phyloP scores from a whole-genome alignment of 2,113 vertebrate genomes.

The Alethe diademata region DNA sequence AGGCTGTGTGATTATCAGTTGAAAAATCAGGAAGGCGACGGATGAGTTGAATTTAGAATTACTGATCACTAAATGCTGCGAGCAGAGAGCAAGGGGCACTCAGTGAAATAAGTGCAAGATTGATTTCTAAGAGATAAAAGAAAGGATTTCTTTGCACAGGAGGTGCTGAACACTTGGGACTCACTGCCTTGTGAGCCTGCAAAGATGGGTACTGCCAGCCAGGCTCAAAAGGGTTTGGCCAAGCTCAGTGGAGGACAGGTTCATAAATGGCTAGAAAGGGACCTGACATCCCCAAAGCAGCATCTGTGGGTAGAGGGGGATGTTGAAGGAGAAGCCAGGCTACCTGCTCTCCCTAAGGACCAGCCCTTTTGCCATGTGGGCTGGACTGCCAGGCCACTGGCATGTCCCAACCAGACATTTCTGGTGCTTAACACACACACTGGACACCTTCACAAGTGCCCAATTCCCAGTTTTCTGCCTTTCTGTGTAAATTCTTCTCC shows the following conservation, averaged over 20 bases:
- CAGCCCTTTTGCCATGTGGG: neutral
- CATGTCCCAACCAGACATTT: neutral
- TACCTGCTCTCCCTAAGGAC: neutral
- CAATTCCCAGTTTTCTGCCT: neutral
- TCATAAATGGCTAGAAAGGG: neutral
- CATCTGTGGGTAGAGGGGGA: neutral
- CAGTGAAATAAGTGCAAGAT: neutral
- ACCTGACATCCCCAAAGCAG: neutral
- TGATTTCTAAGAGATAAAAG: neutral
- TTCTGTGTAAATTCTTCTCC: neutral
- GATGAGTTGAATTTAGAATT: neutral
- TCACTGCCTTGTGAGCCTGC: neutral
- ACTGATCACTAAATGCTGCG: neutral
- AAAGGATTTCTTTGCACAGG: neutral
- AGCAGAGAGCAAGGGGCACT: neutral
- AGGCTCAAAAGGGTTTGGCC: neutral
- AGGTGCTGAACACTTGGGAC: neutral
- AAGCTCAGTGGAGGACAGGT: neutral
- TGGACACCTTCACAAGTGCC: neutral
- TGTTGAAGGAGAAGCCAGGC: neutral
- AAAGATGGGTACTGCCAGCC: neutral
- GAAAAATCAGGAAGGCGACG: neutral
- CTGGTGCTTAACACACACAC: rapidly evolving
- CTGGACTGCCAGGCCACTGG: neutral
- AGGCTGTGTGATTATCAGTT: neutral